A percentile compares a stretch with the other conserved stretches of the same genome.
Conservation (phyloP, 2,797 vertebrate species). For the Poeciliopsis infans region DNA sequence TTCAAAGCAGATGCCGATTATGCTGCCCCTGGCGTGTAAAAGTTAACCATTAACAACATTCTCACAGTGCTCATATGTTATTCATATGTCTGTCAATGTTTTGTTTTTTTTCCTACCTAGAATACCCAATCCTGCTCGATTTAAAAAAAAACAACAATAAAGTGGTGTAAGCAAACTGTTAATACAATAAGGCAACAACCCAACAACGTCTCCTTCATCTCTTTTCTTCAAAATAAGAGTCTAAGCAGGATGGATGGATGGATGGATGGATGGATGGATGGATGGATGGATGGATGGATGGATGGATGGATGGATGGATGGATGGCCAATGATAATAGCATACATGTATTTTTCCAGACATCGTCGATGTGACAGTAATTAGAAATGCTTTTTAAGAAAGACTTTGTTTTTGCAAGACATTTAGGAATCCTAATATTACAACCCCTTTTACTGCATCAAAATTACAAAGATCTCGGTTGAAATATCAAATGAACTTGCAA, state of each 20-base stretch:
- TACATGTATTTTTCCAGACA: not conserved
- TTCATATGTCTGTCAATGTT: not conserved
- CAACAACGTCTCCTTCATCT: not conserved
- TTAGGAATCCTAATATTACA: not conserved
- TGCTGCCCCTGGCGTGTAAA: not conserved
- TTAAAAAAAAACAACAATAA: not conserved
- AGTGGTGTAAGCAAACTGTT: not conserved
- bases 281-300: too few species aligned
- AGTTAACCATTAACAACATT: not conserved
- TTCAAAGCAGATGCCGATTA: not conserved
- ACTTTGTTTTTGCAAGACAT: not conserved
- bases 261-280: too few species aligned
- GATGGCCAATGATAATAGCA: not conserved
- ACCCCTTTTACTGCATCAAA: not conserved
- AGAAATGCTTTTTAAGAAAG: not conserved
- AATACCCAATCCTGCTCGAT: not conserved
- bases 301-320: too few species aligned
- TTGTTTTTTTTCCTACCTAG: not conserved
- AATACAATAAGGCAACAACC: not conserved
- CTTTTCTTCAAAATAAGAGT: not conserved
- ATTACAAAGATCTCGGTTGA: not conserved
- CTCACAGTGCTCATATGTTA: not conserved
- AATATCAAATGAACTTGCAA: constrained; percentile 8
- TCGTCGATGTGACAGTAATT: not conserved
- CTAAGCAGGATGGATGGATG: not conserved